Evolutionary conservation across 2,113 vertebrate genomes (phyloP).

Genomic region (Columbina picui): DNA sequence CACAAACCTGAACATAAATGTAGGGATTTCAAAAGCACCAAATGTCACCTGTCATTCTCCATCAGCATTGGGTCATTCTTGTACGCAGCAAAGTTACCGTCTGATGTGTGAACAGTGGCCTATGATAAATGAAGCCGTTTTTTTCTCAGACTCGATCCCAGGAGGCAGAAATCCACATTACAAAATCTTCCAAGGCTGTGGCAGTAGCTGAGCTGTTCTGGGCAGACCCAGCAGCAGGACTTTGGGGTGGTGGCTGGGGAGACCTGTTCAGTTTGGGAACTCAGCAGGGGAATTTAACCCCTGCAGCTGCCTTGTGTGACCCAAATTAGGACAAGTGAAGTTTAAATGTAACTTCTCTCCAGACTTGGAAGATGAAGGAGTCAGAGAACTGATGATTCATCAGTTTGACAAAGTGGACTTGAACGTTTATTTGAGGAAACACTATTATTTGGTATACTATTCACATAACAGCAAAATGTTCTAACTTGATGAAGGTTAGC

Average conservation of each 20-base stretch:
- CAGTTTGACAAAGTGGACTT: not conserved
- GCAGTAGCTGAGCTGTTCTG: not conserved
- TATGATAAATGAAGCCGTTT: not conserved
- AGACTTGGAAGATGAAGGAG: not conserved
- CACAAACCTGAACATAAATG: not conserved
- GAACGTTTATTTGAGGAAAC: not conserved
- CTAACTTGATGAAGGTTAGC: conserved; percentile 33
- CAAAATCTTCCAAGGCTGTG: not conserved
- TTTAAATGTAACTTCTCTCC: not conserved
- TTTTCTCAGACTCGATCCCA: not conserved
- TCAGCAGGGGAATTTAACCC: not conserved
- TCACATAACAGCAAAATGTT: not conserved
- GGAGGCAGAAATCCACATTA: not conserved
- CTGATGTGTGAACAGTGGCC: not conserved
- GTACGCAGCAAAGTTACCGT: not conserved
- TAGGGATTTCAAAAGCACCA: not conserved
- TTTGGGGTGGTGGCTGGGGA: not conserved
- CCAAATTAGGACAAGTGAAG: not conserved
- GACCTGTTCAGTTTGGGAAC: not conserved
- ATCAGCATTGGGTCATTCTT: not conserved
- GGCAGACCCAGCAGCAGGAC: not conserved
- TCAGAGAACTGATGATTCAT: not conserved
- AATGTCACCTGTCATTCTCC: not conserved
- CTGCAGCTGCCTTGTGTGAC: not conserved
- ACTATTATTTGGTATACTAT: not conserved